Evolutionary conservation across 2,888 invertebrate genomes (phyloP).

Genomic region (Odiellus spinosus): DNA sequence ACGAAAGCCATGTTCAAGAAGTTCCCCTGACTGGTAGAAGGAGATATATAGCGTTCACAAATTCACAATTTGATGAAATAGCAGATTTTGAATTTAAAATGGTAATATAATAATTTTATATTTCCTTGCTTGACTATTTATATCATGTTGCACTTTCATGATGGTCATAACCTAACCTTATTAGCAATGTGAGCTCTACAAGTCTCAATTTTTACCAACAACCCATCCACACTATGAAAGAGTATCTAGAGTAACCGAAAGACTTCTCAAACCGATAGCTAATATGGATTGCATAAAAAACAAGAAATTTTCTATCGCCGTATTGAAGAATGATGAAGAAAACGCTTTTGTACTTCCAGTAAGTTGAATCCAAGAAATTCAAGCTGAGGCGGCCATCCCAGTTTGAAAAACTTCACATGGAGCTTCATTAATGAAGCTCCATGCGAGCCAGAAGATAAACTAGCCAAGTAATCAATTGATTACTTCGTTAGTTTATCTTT

Average conservation of each 20-base stretch:
- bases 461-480: not conserved
- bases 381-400: too few relatives aligned
- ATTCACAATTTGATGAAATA: constrained; percentile 32
- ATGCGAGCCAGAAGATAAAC: not conserved
- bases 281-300: constrained; percentile 33
- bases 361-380: constrained; percentile 20
- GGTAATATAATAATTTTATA: too few relatives aligned
- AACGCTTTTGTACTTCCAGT: constrained; percentile 43
- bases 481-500: not conserved
- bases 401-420: too few relatives aligned
- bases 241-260: constrained; percentile 30
- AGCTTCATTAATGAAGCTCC: not conserved
- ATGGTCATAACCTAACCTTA: too few relatives aligned
- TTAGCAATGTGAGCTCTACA: constrained; percentile 27
- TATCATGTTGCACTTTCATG: not conserved
- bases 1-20: constrained; percentile 33
- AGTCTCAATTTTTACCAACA: constrained; percentile 27
- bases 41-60: constrained; percentile 37
- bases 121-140: constrained; percentile 1
- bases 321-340: constrained; percentile 31
- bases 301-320: constrained; percentile 36
- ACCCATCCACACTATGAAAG: constrained; percentile 29
- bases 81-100: constrained; percentile 30
- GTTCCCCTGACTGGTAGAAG: constrained; percentile 38
- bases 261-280: constrained; percentile 34